Evolutionary conservation across 2,797 vertebrate species (phyloP), one percentile per base, ranked within the genome.

Genomic region (Eulemur rubriventer): DNA sequence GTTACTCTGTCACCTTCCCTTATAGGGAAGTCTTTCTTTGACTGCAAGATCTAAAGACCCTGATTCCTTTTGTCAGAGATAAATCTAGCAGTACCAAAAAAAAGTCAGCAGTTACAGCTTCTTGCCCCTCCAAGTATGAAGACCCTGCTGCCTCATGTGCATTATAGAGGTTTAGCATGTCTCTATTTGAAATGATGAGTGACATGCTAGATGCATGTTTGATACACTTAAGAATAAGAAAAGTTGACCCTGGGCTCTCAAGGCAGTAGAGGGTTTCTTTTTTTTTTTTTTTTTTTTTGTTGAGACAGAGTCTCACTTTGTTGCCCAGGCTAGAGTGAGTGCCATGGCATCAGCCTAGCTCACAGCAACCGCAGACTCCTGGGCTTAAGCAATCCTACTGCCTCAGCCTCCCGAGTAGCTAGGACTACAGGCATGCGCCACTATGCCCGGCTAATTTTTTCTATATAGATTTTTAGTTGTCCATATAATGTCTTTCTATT

Each of bases 11-110:
- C 12, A 41, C 48, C 20, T 85, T 82, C 26, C 33, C 33, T 65
- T 59, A 72, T 28, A 38, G 33, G 33, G 59, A 93, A 59, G 7
- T 79, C 82, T 88, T 94, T 69, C 48, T 95, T 18, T 75, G 92
- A 85, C 26, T 94, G 13, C 22, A 55, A 95, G n/a, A 83, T 92
- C 79, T 55, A 81, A 86, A 94, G 41, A 43, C 16, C 61, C 16
- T 80, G 12, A 93, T 95, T 90, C 59, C n/a, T 94, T 94, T 91
- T 79, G 38, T 85, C 46, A 46, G 69, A 93, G 61, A 75, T 69
- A 95, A 94, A 84, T 70, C 73, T 70, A 80, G 41, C 14, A 85
- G 55, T 72, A 93, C 67, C 38, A 43, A 82, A 85, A 82, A 85
- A 87, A 61, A 63, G n/a, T 69, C 43, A 89, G 69, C 61, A 93